A percentile compares a stretch with the other conserved stretches of the same genome.
These are phyloP conservation scores for Pelusios castaneus DNA, from an alignment of 2,113 vertebrate species.

Conservation along the genomic window DNA sequence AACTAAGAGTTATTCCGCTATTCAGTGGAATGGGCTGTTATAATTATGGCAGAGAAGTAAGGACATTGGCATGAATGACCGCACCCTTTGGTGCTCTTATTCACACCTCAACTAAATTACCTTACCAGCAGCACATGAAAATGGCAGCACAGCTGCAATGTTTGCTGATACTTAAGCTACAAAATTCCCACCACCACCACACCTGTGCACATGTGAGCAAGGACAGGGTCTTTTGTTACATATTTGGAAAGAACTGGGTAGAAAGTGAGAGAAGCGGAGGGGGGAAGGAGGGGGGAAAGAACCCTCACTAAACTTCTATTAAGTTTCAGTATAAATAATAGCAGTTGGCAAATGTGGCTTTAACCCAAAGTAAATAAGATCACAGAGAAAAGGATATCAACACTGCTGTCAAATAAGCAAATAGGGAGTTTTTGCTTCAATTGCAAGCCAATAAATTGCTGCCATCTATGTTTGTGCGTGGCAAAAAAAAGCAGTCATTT, in stretches of 20 bases:
- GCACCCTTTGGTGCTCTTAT: background rate
- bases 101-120: background rate
- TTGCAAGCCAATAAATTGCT: slow-evolving; percentile 26
- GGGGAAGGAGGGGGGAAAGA: background rate
- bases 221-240: background rate
- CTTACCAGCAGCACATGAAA: background rate
- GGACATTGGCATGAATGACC: background rate
- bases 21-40: background rate
- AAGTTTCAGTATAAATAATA: slow-evolving; percentile 4
- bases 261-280: background rate
- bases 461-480: background rate
- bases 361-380: slow-evolving; percentile 10
- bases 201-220: background rate
- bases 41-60: background rate
- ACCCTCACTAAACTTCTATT: background rate
- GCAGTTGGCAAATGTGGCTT: background rate
- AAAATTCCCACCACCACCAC: background rate
- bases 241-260: background rate
- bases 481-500: background rate
- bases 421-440: background rate
- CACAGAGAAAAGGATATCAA: background rate
- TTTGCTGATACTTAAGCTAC: background rate
- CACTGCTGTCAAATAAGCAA: background rate
- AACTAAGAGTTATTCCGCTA: background rate
- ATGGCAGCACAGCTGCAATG: background rate